Evolutionary conservation across 1,140 invertebrate genomes (phyloP).

Genomic region (Planococcus citri): DNA sequence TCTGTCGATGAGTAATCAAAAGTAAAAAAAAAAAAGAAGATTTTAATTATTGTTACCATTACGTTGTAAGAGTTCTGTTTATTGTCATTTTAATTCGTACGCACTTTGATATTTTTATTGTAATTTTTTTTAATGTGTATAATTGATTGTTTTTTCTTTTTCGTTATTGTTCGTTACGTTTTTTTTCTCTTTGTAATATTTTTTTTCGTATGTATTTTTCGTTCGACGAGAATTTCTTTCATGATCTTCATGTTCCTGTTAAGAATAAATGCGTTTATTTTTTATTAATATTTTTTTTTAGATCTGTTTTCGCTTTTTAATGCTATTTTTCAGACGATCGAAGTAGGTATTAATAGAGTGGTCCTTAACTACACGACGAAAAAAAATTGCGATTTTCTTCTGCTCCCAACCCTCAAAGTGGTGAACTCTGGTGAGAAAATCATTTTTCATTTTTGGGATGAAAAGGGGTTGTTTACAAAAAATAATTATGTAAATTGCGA

Average conservation of each 20-base stretch:
- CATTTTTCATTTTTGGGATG: too few relatives aligned
- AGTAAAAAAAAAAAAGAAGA: background rate
- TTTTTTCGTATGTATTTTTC: background rate
- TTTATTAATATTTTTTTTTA: too few relatives aligned
- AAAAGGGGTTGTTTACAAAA: too few relatives aligned
- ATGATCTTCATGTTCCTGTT: background rate
- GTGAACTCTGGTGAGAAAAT: too few relatives aligned
- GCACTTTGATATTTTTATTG: background rate
- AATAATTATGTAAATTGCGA: too few relatives aligned
- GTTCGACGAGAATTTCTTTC: background rate
- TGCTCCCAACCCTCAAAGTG: too few relatives aligned
- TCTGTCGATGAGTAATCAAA: too few relatives aligned
- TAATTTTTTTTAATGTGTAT: background rate
- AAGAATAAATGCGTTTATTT: background rate
- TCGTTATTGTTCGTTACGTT: background rate
- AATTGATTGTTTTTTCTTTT: background rate
- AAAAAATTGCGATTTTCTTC: too few relatives aligned
- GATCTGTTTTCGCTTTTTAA: too few relatives aligned
- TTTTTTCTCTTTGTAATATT: background rate
- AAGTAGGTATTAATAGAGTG: too few relatives aligned
- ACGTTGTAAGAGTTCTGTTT: background rate
- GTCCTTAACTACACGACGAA: too few relatives aligned
- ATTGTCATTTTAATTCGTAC: background rate
- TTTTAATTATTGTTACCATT: background rate
- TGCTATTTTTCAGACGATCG: too few relatives aligned